These are phyloP conservation scores for Myocastor coypus DNA, from an alignment of 2,113 vertebrate species.

Conservation along the genomic window DNA sequence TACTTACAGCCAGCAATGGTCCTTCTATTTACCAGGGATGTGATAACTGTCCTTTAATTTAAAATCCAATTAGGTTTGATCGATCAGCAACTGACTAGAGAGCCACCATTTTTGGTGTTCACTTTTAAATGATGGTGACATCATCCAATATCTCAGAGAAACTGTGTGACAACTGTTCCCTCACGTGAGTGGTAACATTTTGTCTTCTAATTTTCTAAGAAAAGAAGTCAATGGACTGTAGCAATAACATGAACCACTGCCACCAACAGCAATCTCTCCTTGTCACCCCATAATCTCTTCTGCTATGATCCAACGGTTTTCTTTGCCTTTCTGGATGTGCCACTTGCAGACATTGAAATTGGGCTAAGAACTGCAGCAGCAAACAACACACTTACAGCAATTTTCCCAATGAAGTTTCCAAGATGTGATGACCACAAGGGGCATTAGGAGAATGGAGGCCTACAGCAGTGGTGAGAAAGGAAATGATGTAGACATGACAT, in stretches of 20 bases:
- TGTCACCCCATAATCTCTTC: not conserved
- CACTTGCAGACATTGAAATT: not conserved
- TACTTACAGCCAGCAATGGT: not conserved
- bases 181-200: conserved; percentile 52
- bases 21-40: not conserved
- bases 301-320: not conserved
- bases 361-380: not conserved
- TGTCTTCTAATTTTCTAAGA: conserved; percentile 8
- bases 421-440: not conserved
- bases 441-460: not conserved
- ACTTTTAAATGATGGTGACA: conserved; percentile 18
- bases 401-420: not conserved
- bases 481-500: not conserved
- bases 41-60: not conserved
- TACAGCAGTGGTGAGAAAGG: not conserved
- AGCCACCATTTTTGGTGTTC: not conserved
- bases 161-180: conserved; percentile 6
- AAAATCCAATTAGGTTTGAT: not conserved
- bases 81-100: not conserved
- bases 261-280: not conserved
- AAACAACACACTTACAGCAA: not conserved
- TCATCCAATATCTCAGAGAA: conserved; percentile 46
- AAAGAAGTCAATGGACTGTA: conserved; percentile 42
- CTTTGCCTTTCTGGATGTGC: not conserved
- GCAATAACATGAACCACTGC: conserved; percentile 48